Evolutionary conservation across 2,113 vertebrate species (phyloP).

Genomic region (Anseranas semipalmata): DNA sequence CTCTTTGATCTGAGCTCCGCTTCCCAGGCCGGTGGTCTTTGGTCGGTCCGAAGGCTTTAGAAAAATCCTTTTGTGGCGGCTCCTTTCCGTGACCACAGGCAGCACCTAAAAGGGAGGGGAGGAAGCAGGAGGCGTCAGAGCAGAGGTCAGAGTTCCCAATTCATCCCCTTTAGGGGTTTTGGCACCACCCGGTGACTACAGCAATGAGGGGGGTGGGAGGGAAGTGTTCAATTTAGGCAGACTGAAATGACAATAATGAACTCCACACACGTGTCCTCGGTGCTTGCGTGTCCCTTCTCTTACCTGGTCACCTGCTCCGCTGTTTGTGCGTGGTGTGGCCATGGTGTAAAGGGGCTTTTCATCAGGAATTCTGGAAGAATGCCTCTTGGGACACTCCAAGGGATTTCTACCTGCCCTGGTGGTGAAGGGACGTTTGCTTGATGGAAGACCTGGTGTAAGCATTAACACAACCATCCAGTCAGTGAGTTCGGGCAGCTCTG

Average conservation of each 20-base stretch:
- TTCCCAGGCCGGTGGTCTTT: neutral
- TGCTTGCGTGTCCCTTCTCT: neutral
- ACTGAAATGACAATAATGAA: neutral
- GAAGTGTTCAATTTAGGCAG: slow-evolving; percentile 45
- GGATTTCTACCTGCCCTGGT: fast-evolving
- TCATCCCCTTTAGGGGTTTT: neutral
- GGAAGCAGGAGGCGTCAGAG: slow-evolving; percentile 17
- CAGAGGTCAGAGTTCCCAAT: slow-evolving; percentile 51
- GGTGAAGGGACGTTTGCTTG: neutral
- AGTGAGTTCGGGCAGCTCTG: neutral
- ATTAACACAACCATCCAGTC: neutral
- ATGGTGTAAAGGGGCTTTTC: neutral
- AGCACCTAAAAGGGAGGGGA: slow-evolving; percentile 49
- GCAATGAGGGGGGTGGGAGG: slow-evolving; percentile 7
- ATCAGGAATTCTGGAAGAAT: neutral
- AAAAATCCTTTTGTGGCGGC: slow-evolving; percentile 48
- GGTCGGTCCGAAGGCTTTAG: slow-evolving; percentile 20
- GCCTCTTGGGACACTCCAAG: neutral
- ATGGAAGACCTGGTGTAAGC: neutral
- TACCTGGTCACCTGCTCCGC: neutral
- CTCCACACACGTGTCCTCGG: neutral
- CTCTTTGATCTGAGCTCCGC: slow-evolving; percentile 22
- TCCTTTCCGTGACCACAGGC: slow-evolving; percentile 31
- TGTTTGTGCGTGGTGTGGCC: fast-evolving
- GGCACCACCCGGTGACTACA: slow-evolving; percentile 24